Conservation (phyloP, 1,140 invertebrate genomes). For the Brachionus plicatilis region DNA sequence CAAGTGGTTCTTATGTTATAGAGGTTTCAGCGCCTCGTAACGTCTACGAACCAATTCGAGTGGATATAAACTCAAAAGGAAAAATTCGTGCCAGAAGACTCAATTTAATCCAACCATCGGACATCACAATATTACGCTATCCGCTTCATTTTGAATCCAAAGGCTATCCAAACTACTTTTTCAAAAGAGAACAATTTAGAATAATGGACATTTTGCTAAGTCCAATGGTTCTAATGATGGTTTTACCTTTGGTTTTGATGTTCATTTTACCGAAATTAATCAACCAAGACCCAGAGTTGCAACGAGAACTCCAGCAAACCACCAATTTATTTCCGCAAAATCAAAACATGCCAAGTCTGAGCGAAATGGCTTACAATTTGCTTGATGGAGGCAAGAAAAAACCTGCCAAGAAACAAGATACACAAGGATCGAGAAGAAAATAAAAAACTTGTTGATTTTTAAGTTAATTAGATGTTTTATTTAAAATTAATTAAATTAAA, state of each 20-base stretch:
- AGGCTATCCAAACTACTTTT: conserved; percentile 76
- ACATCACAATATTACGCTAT: conserved; percentile 65
- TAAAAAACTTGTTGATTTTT: background rate
- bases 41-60: conserved; percentile 79
- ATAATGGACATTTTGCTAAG: conserved; percentile 84
- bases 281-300: conserved; percentile 33
- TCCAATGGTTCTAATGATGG: conserved; percentile 67
- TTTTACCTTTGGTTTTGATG: conserved; percentile 18
- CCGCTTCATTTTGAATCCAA: conserved; percentile 75
- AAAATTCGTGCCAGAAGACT: conserved; percentile 86
- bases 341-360: conserved; percentile 1
- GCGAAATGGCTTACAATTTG: conserved; percentile 28
- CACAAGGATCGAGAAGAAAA: background rate
- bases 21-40: conserved; percentile 81
- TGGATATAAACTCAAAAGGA: conserved; percentile 90
- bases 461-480: background rate
- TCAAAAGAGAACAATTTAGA: conserved; percentile 81
- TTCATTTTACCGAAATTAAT: conserved; percentile 31
- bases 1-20: conserved; percentile 82
- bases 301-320: conserved; percentile 33
- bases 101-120: conserved; percentile 80
- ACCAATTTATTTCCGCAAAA: conserved; percentile 26
- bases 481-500: background rate
- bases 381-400: conserved; percentile 31
- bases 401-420: conserved; percentile 21